These are phyloP conservation scores for Lipotes vexillifer DNA, from an alignment of 2,113 vertebrate species.

Conservation along the genomic window DNA sequence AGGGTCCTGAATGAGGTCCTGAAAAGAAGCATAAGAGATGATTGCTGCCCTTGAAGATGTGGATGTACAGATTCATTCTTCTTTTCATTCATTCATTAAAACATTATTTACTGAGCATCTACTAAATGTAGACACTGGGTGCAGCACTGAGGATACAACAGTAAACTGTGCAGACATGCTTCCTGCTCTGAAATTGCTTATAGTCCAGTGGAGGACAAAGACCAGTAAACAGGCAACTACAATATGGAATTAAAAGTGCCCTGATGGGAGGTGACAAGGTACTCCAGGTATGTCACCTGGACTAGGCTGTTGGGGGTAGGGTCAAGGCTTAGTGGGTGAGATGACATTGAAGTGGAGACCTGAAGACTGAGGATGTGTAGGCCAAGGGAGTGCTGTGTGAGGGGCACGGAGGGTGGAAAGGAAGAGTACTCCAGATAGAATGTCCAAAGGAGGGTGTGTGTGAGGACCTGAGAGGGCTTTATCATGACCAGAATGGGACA, in stretches of 20 bases:
- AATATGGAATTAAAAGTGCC: background rate
- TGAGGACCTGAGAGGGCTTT: background rate
- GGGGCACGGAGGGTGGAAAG: background rate
- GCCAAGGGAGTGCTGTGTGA: background rate
- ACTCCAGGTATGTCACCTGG: background rate
- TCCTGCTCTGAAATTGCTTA: background rate
- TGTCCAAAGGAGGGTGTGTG: too few relatives aligned
- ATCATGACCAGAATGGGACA: background rate
- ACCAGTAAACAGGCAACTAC: background rate
- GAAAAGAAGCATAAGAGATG: background rate
- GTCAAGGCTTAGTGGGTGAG: background rate
- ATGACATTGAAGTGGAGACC: background rate
- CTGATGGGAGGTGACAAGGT: background rate
- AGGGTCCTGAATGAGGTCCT: background rate
- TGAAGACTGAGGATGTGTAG: background rate
- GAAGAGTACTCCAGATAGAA: background rate
- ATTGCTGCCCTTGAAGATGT: background rate
- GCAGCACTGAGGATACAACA: background rate
- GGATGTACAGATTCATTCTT: background rate
- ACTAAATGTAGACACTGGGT: background rate
- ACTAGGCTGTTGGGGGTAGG: background rate
- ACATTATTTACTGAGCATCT: background rate
- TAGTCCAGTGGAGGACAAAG: background rate
- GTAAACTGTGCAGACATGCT: background rate
- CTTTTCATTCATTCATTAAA: background rate